Evolutionary conservation across 2,888 invertebrate genomes (phyloP).

Genomic region (Ophion ventricosus): DNA sequence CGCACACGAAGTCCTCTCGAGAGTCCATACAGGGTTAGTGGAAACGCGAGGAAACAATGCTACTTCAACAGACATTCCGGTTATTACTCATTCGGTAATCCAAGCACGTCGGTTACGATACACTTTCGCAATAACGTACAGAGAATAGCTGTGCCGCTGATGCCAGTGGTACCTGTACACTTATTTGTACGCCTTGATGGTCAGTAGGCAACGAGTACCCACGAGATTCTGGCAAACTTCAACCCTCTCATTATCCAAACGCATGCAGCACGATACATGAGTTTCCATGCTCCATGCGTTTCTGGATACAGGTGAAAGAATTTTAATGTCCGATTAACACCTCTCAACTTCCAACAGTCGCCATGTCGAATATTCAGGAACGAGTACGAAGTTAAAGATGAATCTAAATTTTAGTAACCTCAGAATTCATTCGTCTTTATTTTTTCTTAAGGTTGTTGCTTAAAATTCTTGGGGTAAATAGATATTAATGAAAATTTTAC

Average conservation of each 20-base stretch:
- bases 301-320: not conserved
- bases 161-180: slow-evolving; percentile 19
- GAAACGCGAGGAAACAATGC: slow-evolving; percentile 69
- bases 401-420: no score
- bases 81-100: slow-evolving; percentile 82
- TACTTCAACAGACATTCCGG: slow-evolving; percentile 75
- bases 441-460: no score
- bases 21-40: slow-evolving; percentile 38
- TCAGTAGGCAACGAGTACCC: slow-evolving; percentile 37
- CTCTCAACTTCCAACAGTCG: not conserved
- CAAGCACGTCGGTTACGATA: slow-evolving; percentile 79
- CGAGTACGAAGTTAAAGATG: not conserved
- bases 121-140: slow-evolving; percentile 69
- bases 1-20: slow-evolving; percentile 29
- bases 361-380: not conserved
- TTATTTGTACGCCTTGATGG: slow-evolving; percentile 14
- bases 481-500: no score
- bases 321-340: not conserved
- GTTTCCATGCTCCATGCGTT: not conserved
- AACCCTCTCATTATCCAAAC: slow-evolving; percentile 43
- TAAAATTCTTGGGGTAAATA: no score
- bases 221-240: slow-evolving; percentile 52
- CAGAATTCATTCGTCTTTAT: no score
- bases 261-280: not conserved
- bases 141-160: slow-evolving; percentile 47